Evolutionary conservation across 2,113 vertebrate species (phyloP).

Genomic region (Dicaeum eximium): DNA sequence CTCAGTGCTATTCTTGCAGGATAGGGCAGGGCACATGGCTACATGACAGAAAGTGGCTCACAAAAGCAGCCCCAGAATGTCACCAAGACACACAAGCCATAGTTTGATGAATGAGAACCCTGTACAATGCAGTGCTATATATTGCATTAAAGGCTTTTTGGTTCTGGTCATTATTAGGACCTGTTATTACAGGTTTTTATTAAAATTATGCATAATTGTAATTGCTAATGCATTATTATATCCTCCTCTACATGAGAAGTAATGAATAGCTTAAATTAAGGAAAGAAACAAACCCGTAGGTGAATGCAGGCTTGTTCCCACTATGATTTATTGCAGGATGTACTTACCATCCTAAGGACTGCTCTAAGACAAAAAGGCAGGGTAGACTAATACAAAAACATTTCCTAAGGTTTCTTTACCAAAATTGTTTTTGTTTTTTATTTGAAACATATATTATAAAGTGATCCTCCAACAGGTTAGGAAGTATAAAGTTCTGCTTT

Average conservation of each 20-base stretch:
- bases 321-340: not conserved
- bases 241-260: not conserved
- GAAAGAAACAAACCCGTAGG: slow-evolving; percentile 1
- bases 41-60: not conserved
- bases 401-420: not conserved
- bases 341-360: not conserved
- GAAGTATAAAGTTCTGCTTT: not conserved
- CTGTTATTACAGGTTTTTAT: not conserved
- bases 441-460: not conserved
- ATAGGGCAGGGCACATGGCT: not conserved
- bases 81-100: not conserved
- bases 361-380: not conserved
- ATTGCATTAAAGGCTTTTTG: not conserved
- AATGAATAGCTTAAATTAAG: slow-evolving; percentile 36
- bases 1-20: not conserved
- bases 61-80: not conserved
- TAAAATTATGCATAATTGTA: slow-evolving; percentile 28
- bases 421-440: not conserved
- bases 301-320: not conserved
- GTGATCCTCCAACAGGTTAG: not conserved
- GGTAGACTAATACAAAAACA: too few species aligned
- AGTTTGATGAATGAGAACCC: not conserved
- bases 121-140: not conserved
- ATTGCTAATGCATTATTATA: slow-evolving; percentile 1
- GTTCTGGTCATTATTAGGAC: not conserved